phyloP scores from a whole-genome alignment of 2,797 vertebrate species.

The Pipistrellus pipistrellus region DNA sequence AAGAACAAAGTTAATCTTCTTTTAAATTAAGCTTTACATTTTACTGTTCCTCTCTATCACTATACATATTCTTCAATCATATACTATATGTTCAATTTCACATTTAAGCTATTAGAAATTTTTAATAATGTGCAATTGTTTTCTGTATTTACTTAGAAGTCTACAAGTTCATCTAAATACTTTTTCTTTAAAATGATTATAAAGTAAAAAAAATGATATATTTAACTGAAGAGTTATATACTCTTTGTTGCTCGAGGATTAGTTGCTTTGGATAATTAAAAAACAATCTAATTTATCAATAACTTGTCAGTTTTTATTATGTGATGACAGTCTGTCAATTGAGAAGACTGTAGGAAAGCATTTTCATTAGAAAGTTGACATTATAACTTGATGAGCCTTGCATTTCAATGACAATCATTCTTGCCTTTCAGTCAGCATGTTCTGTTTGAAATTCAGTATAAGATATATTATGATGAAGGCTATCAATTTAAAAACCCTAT shows the following conservation, averaged over 20 bases:
- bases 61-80: neutral
- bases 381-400: constrained; percentile 67
- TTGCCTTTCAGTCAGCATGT: constrained; percentile 57
- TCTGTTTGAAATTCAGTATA: constrained; percentile 52
- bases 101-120: neutral
- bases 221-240: constrained; percentile 24
- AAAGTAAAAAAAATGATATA: neutral
- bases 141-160: neutral
- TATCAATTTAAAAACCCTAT: constrained; percentile 68
- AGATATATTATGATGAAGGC: constrained; percentile 73
- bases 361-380: constrained; percentile 65
- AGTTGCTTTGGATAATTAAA: constrained; percentile 48
- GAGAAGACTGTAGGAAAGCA: constrained; percentile 63
- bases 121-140: constrained; percentile 3
- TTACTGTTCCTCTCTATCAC: neutral
- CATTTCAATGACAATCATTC: constrained; percentile 68
- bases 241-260: constrained; percentile 30
- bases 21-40: neutral
- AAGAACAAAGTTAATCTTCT: neutral
- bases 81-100: neutral
- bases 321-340: constrained; percentile 61
- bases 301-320: constrained; percentile 57
- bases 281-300: constrained; percentile 52
- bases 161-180: neutral
- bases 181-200: constrained; percentile 6